These are phyloP conservation scores for Chaetorhynchus papuensis DNA, from an alignment of 2,113 vertebrate genomes.

Conservation along the genomic window DNA sequence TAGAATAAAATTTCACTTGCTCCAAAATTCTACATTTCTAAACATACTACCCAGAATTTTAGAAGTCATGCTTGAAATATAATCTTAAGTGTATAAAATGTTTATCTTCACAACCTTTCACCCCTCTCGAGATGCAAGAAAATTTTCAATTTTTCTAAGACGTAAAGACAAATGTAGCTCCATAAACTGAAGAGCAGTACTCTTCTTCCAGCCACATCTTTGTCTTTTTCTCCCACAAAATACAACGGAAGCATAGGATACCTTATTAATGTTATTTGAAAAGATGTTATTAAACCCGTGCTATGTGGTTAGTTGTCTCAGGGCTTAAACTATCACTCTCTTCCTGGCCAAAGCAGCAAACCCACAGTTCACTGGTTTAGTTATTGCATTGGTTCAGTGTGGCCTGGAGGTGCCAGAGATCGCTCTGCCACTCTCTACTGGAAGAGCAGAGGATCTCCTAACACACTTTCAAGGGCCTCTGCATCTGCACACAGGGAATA, in stretches of 20 bases:
- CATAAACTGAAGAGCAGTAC: not conserved
- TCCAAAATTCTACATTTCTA: not conserved
- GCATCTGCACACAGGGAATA: conserved; percentile 1
- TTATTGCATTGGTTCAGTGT: not conserved
- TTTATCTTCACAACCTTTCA: not conserved
- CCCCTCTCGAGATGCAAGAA: not conserved
- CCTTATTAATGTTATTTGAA: not conserved
- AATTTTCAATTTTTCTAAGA: not conserved
- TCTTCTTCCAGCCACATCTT: not conserved
- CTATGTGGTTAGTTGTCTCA: not conserved
- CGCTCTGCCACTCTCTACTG: not conserved
- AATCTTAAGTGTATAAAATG: not conserved
- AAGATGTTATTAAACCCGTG: not conserved
- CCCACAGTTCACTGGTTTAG: not conserved
- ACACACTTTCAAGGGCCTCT: conserved; percentile 43
- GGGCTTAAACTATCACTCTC: not conserved
- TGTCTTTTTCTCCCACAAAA: not conserved
- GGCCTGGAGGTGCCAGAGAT: not conserved
- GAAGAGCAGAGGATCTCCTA: conserved; percentile 7
- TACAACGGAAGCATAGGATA: not conserved
- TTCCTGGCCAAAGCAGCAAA: not conserved
- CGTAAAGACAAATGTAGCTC: not conserved
- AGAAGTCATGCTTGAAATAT: not conserved
- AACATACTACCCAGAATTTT: not conserved
- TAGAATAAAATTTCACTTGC: not conserved